Base-by-base conservation (phyloP, 1,140 invertebrate species). In the Macrocentrus cingulum region DNA sequence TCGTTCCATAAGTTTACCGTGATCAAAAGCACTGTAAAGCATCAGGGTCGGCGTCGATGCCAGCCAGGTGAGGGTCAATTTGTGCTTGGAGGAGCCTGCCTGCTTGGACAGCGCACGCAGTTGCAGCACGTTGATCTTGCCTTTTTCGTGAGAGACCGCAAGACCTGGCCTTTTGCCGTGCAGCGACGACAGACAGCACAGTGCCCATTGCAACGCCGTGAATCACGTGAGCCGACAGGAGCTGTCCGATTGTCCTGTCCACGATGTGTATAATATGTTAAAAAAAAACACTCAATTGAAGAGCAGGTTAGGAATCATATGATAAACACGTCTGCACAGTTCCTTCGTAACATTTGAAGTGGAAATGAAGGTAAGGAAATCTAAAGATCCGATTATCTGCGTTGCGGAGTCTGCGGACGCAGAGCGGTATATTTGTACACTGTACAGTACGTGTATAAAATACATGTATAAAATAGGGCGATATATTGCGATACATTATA, bases 121-220 rank as follows among this genome's bases (percentile, higher is more conserved):
- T 72, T 98, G 96, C 0, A 98, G 79, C 6, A 98, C 90, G 0
- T 95, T 97, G 13, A 99, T 94, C 80, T 98, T 98, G 41, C 95
- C 95, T 73, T 92, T 92, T 66, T 92, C 90, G 62, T 91, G 89
- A 16, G 87, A 88, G 2, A 92, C 88, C 34, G 88, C 88, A 46
- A 91, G 80, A 71, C 97, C 94, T 74, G 98, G 95, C 1, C 94
- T 81, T 63, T 92, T 90, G 1, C 94, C 93, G 62, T 94, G 89
- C 0, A 93, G 91, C 5, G 94, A 94, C 0, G 92, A 89, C 50
- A 98, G 80, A 65, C 93, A 93, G 75, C 94, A 97, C 90, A 99
- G n/a, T n/a, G n/a, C n/a, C n/a, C n/a, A n/a, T 97, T 0, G 94
- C 94, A 0, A 96, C 92, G 32, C 95, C 85, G 15, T 95, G 83